Conservation (phyloP, 2,888 invertebrate species). For the Pogonocherus hispidulus region DNA sequence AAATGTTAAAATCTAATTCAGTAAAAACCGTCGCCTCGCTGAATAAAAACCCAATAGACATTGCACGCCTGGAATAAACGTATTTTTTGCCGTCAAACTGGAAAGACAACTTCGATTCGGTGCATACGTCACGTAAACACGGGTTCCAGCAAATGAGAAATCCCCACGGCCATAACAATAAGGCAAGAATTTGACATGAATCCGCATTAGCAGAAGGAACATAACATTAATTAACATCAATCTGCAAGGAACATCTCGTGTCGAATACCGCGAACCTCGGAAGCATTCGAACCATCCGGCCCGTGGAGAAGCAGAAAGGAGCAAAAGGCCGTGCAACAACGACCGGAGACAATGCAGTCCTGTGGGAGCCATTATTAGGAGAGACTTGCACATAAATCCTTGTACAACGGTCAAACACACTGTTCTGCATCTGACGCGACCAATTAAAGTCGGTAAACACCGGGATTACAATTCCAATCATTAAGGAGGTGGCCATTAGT, state of each 20-base stretch:
- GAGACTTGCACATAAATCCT: conserved; percentile 59
- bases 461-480: conserved; percentile 56
- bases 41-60: conserved; percentile 17
- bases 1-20: conserved; percentile 5
- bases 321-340: conserved; percentile 26
- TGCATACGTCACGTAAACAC: conserved; percentile 28
- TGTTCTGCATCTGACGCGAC: conserved; percentile 59
- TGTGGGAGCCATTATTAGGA: conserved; percentile 61
- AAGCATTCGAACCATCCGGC: conserved; percentile 42
- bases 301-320: conserved; percentile 33
- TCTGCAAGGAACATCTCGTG: conserved; percentile 42
- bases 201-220: conserved; percentile 40
- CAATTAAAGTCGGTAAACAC: conserved; percentile 64
- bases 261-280: conserved; percentile 40
- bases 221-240: conserved; percentile 49
- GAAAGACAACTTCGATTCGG: conserved; percentile 17
- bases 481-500: conserved; percentile 57
- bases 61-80: conserved; percentile 5
- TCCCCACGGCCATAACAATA: conserved; percentile 45
- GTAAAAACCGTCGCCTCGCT: background rate
- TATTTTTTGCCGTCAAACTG: conserved; percentile 7
- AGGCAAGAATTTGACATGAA: conserved; percentile 44
- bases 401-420: conserved; percentile 54
- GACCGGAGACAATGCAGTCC: conserved; percentile 57
- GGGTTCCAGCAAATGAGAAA: conserved; percentile 29